Evolutionary conservation across 2,113 vertebrate species (phyloP).

Genomic region (Chlorocebus sabaeus): DNA sequence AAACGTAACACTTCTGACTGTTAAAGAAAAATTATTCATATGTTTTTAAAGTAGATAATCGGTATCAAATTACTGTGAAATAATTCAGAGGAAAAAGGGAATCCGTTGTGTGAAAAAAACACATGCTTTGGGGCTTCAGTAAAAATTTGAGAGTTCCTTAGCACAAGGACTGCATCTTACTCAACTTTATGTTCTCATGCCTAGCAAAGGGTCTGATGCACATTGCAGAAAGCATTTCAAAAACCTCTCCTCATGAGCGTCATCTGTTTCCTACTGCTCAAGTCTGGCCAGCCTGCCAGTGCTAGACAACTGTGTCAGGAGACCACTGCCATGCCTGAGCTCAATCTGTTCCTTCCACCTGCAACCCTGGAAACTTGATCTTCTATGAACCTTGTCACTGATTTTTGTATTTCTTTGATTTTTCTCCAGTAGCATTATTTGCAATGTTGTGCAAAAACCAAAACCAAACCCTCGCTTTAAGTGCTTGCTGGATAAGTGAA

Average conservation of each 20-base stretch:
- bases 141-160: not conserved
- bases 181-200: not conserved
- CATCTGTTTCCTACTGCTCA: not conserved
- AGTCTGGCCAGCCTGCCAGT: not conserved
- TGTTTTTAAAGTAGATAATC: not conserved
- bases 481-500: not conserved
- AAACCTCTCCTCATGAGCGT: not conserved
- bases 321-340: not conserved
- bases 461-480: not conserved
- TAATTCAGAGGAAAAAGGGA: not conserved
- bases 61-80: not conserved
- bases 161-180: not conserved
- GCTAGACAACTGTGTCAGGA: not conserved
- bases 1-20: not conserved
- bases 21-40: not conserved
- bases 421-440: not conserved
- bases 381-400: not conserved
- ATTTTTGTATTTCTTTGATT: not conserved
- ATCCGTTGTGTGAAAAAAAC: not conserved
- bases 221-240: not conserved
- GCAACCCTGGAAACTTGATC: too few species aligned
- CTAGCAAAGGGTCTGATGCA: not conserved
- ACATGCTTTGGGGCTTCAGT: not conserved
- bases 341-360: not conserved
- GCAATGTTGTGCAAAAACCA: not conserved